Conservation (phyloP, 2,888 invertebrate species). For the Cryptus armator region DNA sequence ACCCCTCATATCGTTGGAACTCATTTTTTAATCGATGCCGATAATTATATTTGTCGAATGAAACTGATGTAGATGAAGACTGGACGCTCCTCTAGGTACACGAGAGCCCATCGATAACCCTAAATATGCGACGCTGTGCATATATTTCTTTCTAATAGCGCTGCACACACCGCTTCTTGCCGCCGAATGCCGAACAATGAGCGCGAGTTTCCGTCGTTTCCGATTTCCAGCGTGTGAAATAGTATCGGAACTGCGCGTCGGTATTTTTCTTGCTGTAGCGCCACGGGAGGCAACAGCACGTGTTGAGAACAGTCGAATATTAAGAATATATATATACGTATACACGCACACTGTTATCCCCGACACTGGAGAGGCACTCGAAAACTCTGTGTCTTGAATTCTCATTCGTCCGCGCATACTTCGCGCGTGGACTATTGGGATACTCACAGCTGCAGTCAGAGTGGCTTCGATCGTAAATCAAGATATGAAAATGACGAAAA, state of each 20-base stretch:
- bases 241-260: neutral
- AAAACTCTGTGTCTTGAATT: no score
- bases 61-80: neutral
- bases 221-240: neutral
- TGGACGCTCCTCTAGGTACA: neutral
- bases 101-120: neutral
- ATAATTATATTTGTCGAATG: neutral
- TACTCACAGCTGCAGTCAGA: no score
- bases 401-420: no score
- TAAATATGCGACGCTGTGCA: neutral
- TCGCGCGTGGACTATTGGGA: no score
- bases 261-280: neutral
- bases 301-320: no score
- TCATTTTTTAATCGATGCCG: neutral
- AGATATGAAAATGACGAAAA: no score
- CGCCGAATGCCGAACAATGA: neutral
- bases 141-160: neutral
- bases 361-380: no score
- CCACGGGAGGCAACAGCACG: no score
- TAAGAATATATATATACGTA: no score
- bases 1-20: neutral
- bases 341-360: no score
- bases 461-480: no score
- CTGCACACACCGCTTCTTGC: neutral
- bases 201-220: neutral